Evolutionary conservation across 2,797 vertebrate species (phyloP).

Genomic region (Cetoscarus ocellatus): DNA sequence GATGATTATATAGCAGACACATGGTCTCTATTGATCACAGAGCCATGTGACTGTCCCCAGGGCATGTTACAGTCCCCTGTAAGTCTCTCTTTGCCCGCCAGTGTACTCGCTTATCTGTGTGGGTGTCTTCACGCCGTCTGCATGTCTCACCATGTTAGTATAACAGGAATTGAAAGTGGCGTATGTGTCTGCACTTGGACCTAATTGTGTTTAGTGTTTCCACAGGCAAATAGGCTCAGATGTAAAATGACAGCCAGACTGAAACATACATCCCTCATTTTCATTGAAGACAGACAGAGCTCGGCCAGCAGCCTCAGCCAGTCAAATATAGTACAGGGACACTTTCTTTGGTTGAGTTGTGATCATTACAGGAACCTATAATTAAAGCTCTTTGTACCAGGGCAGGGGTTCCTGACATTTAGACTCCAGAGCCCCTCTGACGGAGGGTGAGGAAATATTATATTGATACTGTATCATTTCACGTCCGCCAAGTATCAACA

Average conservation of each 20-base stretch:
- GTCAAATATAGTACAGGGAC: neutral
- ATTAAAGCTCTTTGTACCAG: no score
- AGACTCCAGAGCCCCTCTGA: no score
- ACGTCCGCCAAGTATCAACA: no score
- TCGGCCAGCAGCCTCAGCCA: neutral
- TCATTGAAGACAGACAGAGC: neutral
- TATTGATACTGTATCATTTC: no score
- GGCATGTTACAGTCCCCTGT: slow-evolving; percentile 34
- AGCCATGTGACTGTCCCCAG: slow-evolving; percentile 60
- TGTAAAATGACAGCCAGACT: slow-evolving; percentile 11
- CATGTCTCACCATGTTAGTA: slow-evolving; percentile 51
- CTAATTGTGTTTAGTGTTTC: slow-evolving; percentile 37
- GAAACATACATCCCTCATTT: neutral
- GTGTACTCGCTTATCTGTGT: slow-evolving; percentile 35
- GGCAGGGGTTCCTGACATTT: no score
- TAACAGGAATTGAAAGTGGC: slow-evolving; percentile 48
- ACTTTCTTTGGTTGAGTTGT: no score
- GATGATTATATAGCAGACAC: slow-evolving; percentile 47
- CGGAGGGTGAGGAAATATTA: no score
- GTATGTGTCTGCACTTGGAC: slow-evolving; percentile 44
- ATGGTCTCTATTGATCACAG: slow-evolving; percentile 61
- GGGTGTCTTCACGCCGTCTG: slow-evolving; percentile 50
- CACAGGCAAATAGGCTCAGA: slow-evolving; percentile 38
- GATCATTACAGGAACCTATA: no score
- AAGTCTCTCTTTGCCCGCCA: slow-evolving; percentile 32